These are phyloP conservation scores for Notocelia uddmanniana DNA, from an alignment of 2,888 invertebrate species.

Conservation along the genomic window DNA sequence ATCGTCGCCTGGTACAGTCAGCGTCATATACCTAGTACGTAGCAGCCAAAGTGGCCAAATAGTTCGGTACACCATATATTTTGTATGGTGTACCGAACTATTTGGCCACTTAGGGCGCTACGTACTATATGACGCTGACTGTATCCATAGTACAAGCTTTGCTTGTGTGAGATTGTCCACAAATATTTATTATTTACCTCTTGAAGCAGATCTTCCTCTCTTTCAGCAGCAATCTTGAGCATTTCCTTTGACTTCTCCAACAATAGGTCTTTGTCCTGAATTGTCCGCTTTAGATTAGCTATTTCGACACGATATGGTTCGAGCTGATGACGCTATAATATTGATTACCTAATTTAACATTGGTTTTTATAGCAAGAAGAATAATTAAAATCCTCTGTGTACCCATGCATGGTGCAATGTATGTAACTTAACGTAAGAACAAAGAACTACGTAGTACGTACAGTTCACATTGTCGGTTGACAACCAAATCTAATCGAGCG, in stretches of 20 bases:
- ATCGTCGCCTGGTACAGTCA: no score
- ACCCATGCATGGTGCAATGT: background rate
- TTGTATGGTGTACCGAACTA: no score
- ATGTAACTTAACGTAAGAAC: background rate
- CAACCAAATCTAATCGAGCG: no score
- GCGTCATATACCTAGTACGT: no score
- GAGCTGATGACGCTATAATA: constrained; percentile 64
- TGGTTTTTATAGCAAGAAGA: background rate
- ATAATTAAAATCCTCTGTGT: background rate
- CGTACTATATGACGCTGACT: no score
- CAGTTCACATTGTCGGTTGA: no score
- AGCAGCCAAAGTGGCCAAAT: no score
- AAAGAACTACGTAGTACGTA: background rate
- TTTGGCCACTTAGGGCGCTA: no score
- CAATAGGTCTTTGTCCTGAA: constrained; percentile 85
- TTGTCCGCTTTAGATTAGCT: constrained; percentile 79
- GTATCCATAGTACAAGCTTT: no score
- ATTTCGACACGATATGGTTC: constrained; percentile 79
- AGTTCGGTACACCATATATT: no score
- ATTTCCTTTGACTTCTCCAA: constrained; percentile 87
- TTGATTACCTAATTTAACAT: background rate
- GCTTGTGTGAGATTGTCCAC: no score
- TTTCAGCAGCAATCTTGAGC: constrained; percentile 86
- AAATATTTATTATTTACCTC: no score
- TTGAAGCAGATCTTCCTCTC: constrained; percentile 86